These are phyloP conservation scores for Drosophila pseudotakahashii DNA, from an alignment of 2,888 invertebrate genomes.

Conservation along the genomic window DNA sequence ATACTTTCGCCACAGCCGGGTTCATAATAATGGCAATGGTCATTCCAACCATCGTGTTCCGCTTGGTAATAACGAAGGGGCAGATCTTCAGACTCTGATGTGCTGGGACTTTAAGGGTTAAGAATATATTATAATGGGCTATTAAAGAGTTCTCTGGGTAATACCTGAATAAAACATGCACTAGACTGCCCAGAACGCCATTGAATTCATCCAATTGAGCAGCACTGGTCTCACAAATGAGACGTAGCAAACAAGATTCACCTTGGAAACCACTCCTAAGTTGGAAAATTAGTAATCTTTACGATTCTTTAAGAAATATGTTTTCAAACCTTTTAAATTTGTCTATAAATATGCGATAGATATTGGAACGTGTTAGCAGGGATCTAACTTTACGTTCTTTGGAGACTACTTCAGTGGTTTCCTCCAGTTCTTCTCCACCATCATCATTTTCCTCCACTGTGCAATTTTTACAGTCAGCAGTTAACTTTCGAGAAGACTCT, in stretches of 20 bases:
- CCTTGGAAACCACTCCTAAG: slow-evolving; percentile 85
- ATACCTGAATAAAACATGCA: slow-evolving; percentile 89
- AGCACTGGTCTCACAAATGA: slow-evolving; percentile 88
- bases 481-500: slow-evolving; percentile 56
- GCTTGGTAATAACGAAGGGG: slow-evolving; percentile 80
- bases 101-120: slow-evolving; percentile 70
- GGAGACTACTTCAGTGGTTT: slow-evolving; percentile 4
- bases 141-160: accelerated
- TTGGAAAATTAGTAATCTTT: no score
- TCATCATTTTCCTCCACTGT: slow-evolving; percentile 10
- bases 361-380: slow-evolving; percentile 65
- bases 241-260: slow-evolving; percentile 87
- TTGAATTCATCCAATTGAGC: slow-evolving; percentile 83
- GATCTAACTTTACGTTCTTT: slow-evolving; percentile 51
- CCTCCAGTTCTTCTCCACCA: slow-evolving; percentile 2
- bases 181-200: slow-evolving; percentile 88
- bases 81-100: slow-evolving; percentile 76
- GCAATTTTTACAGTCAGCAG: slow-evolving; percentile 8
- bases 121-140: neutral
- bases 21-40: slow-evolving; percentile 71
- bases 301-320: accelerated
- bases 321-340: slow-evolving; percentile 64
- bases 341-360: slow-evolving; percentile 72
- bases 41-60: slow-evolving; percentile 76
- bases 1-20: slow-evolving; percentile 71